A percentile compares a stretch with the other conserved stretches of the same genome.
phyloP scores from a whole-genome alignment of 53 echinoderm and acorn worm genomes.

The Echinometra lucunter region DNA sequence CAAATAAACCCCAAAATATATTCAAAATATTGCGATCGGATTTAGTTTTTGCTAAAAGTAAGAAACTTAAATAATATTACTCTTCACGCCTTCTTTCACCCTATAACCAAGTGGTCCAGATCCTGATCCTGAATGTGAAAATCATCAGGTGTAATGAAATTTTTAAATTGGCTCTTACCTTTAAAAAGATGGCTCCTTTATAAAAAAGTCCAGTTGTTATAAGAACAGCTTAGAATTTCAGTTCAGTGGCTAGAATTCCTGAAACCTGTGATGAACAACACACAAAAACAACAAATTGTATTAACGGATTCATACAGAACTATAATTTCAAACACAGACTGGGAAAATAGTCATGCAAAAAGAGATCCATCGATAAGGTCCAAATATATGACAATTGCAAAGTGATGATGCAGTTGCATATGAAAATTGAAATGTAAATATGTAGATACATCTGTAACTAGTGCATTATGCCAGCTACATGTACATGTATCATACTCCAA shows the following conservation, averaged over 20 bases:
- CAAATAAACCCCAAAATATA: no score
- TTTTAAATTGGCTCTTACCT: not conserved
- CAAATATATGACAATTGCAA: not conserved
- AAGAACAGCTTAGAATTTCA: not conserved
- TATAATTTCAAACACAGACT: not conserved
- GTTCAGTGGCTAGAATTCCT: not conserved
- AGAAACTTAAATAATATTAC: no score
- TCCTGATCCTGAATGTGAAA: no score
- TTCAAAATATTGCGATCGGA: no score
- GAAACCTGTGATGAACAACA: not conserved
- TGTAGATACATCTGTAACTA: no score
- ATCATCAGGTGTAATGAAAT: not conserved
- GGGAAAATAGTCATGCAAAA: no score
- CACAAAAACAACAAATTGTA: not conserved
- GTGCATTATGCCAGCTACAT: not conserved
- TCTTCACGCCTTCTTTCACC: no score
- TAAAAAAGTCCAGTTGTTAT: not conserved
- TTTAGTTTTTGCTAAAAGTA: no score
- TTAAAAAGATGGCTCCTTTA: not conserved
- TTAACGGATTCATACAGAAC: not conserved
- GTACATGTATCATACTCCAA: not conserved
- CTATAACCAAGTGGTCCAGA: no score
- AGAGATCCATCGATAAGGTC: no score
- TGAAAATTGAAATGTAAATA: not conserved
- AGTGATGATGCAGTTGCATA: not conserved